Conservation (phyloP, 2,888 invertebrate genomes). For the Mactromeris polynyma region DNA sequence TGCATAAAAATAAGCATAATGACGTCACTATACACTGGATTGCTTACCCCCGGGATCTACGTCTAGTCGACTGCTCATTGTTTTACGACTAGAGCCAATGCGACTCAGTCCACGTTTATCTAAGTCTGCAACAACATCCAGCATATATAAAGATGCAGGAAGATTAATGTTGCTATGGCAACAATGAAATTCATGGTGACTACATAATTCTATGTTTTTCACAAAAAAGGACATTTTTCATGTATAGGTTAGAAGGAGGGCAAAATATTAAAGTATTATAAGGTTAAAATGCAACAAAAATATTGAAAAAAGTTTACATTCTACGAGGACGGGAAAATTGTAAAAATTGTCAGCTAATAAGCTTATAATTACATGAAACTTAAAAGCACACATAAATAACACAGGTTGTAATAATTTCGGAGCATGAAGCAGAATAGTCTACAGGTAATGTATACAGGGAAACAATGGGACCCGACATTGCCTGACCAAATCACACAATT, state of each 20-base stretch:
- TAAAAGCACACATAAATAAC: not conserved
- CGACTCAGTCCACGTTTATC: slow-evolving; percentile 61
- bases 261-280: not conserved
- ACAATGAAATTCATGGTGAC: not conserved
- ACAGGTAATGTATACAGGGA: not conserved
- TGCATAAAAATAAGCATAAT: slow-evolving; percentile 35
- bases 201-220: not conserved
- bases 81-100: slow-evolving; percentile 65
- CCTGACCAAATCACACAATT: not conserved
- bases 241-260: not conserved
- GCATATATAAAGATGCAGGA: not conserved
- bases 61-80: slow-evolving; percentile 57
- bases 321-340: not conserved
- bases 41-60: slow-evolving; percentile 59
- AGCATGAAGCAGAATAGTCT: not conserved
- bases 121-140: slow-evolving; percentile 55
- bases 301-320: not conserved
- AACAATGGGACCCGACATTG: not conserved
- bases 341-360: not conserved
- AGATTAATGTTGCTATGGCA: not conserved
- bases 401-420: not conserved
- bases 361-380: not conserved
- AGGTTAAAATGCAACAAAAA: not conserved
- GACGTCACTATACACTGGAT: slow-evolving; percentile 22
- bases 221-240: not conserved